Base-by-base conservation (phyloP, 2,113 vertebrate genomes). In the Pogonocichla stellata region DNA sequence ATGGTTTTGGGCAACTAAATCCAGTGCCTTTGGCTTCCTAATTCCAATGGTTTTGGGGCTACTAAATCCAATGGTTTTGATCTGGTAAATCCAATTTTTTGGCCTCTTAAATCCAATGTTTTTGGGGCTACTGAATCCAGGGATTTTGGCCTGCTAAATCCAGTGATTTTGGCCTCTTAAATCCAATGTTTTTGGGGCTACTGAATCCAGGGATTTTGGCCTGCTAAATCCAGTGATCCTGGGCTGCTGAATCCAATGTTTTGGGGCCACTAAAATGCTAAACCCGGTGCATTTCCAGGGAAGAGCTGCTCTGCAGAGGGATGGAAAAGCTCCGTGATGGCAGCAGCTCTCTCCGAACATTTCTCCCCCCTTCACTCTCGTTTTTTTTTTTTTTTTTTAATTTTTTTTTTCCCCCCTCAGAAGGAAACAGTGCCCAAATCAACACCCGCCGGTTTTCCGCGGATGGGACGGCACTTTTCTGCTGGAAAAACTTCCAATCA, bases 391-490 rank as follows among this genome's bases (percentile, higher is more conserved):
- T 34, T 65, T 69, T 78, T 70, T 70, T 47, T 42, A 38, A 38
- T 71, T 54, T n/a, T 57, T 77, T 70, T 67, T 42, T 69, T 38
- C 24, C 23, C 7, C 19, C 53, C 16, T 75, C 23, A 11, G 54
- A 90, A 50, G 92, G 96, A 95, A 94, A 83, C 54, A 26, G 19
- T 95, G 96, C 93, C 92, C 85, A 96, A 70, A 96, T 93, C 96
- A 96, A 96, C 96, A 95, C 78, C 62, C 11, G 26, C 50, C 26
- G 34, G 29, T 82, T 96, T 93, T 87, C 86, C 54, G 25, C 0
- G 11, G 71, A 56, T 85, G 53, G 10, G 81, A 79, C 58, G 6
- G 90, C 58, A 36, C 74, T 95, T 95, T 94, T 85, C 90, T 94
- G 79, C 79, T 88, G 90, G 93, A 90, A 96, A 92, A 86, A 38